Base-by-base conservation (phyloP, 2,797 vertebrate species). In the Eremophila alpestris region DNA sequence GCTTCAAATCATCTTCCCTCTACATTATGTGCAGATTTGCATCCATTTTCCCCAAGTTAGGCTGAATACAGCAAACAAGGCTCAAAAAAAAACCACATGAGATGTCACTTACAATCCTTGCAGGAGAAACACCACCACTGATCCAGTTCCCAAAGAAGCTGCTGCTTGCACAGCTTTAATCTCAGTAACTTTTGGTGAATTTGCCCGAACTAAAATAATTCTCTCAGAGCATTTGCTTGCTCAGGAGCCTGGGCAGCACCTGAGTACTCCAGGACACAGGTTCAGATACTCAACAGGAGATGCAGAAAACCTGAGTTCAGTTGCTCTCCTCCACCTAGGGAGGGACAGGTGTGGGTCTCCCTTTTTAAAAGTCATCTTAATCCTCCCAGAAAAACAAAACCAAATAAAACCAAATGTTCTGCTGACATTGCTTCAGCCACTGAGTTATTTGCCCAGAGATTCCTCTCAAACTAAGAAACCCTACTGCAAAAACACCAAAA, bases 101-200 rank as follows among this genome's bases (percentile, higher is more conserved):
- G 12, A 10, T 12, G 9, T n/a, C 9, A 81, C 80, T 86, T 74
- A 77, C 19, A 22, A 41, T 32, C 7, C 34, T 63, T 40, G 16
- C 18, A 88, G 40, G 26, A 83, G 0, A 3, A 84, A 1, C 20
- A 9, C 1, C 9, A 7, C 2, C 23, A 41, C 5, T 2, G 2
- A 13, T 0, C 2, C 10, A 68, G 4, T 19, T 29, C 46, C 6
- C 13, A 9, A 4, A 68, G 17, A 40, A n/a, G 4, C 46, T 46
- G 4, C 34, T 36, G 3, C 38, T 62, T 13, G 7, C 10, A 22
- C 54, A 40, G 18, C 12, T 11, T 4, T 13, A 0, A 46, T 3
- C 17, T 62, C 46, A 36, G 3, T 3, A 82, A 5, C 7, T 21
- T 23, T 19, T 21, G 3, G 5, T 13, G 10, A 22, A 30, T 22